These are phyloP conservation scores for Aspidiotus rigidus DNA, from an alignment of 2,888 invertebrate genomes.

Conservation along the genomic window DNA sequence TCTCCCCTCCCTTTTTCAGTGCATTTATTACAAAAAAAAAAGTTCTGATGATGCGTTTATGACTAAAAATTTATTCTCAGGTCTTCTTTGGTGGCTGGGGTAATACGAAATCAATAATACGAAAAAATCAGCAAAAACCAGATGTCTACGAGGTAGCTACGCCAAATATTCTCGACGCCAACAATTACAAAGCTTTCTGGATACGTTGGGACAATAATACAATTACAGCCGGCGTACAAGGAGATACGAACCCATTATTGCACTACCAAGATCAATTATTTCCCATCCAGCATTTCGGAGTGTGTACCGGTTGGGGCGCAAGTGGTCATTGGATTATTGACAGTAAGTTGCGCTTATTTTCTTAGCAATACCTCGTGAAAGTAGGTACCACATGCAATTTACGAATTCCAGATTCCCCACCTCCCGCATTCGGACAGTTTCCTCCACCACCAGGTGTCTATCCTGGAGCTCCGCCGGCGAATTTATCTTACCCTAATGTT, in stretches of 20 bases:
- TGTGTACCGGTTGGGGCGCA: conserved; percentile 82
- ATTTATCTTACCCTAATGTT: background rate
- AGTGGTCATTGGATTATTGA: conserved; percentile 71
- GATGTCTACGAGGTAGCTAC: conserved; percentile 63
- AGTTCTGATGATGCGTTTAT: no score
- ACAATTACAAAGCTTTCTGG: conserved; percentile 77
- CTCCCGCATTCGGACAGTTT: background rate
- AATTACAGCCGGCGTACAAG: conserved; percentile 62
- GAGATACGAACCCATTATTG: conserved; percentile 62
- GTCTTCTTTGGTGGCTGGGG: conserved; percentile 83
- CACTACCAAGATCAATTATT: conserved; percentile 62
- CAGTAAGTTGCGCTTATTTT: conserved; percentile 47
- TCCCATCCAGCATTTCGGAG: conserved; percentile 63
- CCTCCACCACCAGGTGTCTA: background rate
- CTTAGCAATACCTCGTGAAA: background rate
- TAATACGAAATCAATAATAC: conserved; percentile 72
- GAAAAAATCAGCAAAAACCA: conserved; percentile 66
- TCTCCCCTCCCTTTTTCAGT: no score
- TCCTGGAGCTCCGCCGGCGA: background rate
- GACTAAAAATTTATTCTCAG: conserved; percentile 42
- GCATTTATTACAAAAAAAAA: no score
- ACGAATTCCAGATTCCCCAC: background rate
- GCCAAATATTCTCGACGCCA: conserved; percentile 59
- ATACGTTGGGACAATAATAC: conserved; percentile 59
- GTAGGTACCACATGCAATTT: no score